Evolutionary conservation across 2,797 vertebrate species (phyloP), one percentile per base, ranked within the genome.

Genomic region (Helarctos malayanus): DNA sequence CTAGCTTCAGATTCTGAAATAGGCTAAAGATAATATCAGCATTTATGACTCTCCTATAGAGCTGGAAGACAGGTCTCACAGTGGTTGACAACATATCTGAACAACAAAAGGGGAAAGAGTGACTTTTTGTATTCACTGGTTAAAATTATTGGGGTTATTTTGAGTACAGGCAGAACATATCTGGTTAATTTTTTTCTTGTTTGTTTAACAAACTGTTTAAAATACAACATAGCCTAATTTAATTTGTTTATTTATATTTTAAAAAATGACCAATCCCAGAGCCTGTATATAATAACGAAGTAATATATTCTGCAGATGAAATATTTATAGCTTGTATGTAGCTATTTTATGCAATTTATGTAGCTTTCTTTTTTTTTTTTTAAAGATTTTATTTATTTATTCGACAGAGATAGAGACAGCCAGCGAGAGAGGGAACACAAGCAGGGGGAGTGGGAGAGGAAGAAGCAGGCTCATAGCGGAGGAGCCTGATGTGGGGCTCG

Each of bases 231-330:
- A 84, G 6, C 16, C 47, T 61, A 71, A 90, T 57, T 80, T 83
- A 47, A 81, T 89, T 85, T 27, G 29, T 76, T 94, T 96, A 21
- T 76, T 95, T 94, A 91, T 69, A 71, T 90, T 93, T 89, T 54
- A 80, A 29, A 88, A 94, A 84, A 80, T 83, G 18, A 95, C 18
- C 56, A 52, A 69, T 56, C 21, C 15, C 35, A 87, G 19, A 59
- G 27, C 32, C 25, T 54, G 23, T 45, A 35, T 87, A 41, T 5
- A 75, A 38, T 87, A 92, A 69, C n/a, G 45, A 90, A 84, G 25
- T 88, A 68, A 59, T 65, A 5, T 25, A 68, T 49, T 52, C 52
- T 57, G 82, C 88, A 29, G 19, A 57, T 5, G 54, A 15, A 63
- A 25, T 80, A 56, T 78, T 81, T 73, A 86, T n/a, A 45, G 16